Evolutionary conservation across 2,888 invertebrate species (phyloP), one percentile per base, ranked within the genome.

Genomic region (Scaeva pyrastri): DNA sequence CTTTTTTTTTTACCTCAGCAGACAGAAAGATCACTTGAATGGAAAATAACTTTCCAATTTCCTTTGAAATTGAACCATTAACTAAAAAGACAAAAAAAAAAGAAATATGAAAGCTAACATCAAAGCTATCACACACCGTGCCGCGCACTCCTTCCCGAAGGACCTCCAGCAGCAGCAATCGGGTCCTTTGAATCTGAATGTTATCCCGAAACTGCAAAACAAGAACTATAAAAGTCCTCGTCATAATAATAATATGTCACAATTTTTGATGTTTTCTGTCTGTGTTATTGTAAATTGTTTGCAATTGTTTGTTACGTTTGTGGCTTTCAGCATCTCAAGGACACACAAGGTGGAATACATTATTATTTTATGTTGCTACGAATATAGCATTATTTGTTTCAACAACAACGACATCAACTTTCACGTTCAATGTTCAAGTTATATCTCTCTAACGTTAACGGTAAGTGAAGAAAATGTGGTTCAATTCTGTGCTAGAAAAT

Each of bases 31-130:
- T 50, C 79, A 84, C 66, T 75, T 84, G 64, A 50, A 79, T 79
- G 71, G 84, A 75, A 84, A 84, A 70, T 64, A 84, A 75, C 70
- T 75, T 75, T 79, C 55, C 80, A 79, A 79, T 84, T 76, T 79
- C 41, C 50, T 76, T 75, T 66, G 79, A 64, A 71, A 74, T 39
- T 43, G 45, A 64, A 58, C 55, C 48, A 26, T 50, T 31, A 4
- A 4, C 41, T 8, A 0, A 23, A 31, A 12, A 55, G 2, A 4
- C 41, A 4, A 0, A 23, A 31, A 12, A 55, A 2, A 14, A 7
- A 43, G 16, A 14, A 58, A 43, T 16, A 45, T 16, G 1, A 21
- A 64, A 64, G 26, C 62, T 26, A 26, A n/a, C 43, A 23, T 41
- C 31, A 39, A 8, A 3, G 12, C 39, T 6, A 12, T 39, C 39